Conservation (phyloP, 2,888 invertebrate species). For the Phorcus lineatus region DNA sequence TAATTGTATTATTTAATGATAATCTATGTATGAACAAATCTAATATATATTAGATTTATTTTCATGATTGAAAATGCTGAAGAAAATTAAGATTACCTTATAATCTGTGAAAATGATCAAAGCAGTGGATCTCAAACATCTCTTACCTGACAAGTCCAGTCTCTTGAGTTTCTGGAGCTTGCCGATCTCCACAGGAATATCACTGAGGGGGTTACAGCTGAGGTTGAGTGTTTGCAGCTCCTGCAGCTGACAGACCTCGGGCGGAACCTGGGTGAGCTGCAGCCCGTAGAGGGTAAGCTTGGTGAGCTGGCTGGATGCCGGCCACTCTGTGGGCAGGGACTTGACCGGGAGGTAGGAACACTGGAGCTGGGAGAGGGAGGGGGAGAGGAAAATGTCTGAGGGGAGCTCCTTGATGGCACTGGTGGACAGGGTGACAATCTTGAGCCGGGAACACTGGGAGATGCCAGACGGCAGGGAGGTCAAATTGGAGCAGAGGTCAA, state of each 20-base stretch:
- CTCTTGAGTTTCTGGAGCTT: constrained; percentile 53
- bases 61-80: no score
- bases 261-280: constrained; percentile 56
- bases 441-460: constrained; percentile 44
- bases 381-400: constrained; percentile 49
- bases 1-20: no score
- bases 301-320: constrained; percentile 47
- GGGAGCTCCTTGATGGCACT: constrained; percentile 50
- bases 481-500: constrained; percentile 31
- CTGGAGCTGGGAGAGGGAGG: constrained; percentile 37
- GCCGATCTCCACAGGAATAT: constrained; percentile 60
- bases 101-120: no score
- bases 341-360: constrained; percentile 48
- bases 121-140: not conserved
- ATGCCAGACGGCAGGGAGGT: constrained; percentile 50
- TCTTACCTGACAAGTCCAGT: constrained; percentile 57
- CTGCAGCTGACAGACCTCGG: constrained; percentile 52
- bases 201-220: constrained; percentile 60
- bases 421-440: constrained; percentile 49
- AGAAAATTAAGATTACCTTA: no score
- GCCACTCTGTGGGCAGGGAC: constrained; percentile 50
- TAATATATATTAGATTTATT: no score
- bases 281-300: constrained; percentile 57
- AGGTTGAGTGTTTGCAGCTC: constrained; percentile 56
- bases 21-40: no score